Evolutionary conservation across 1,140 invertebrate species (phyloP), one percentile per base, ranked within the genome.

Genomic region (Acyrthosiphon pisum): DNA sequence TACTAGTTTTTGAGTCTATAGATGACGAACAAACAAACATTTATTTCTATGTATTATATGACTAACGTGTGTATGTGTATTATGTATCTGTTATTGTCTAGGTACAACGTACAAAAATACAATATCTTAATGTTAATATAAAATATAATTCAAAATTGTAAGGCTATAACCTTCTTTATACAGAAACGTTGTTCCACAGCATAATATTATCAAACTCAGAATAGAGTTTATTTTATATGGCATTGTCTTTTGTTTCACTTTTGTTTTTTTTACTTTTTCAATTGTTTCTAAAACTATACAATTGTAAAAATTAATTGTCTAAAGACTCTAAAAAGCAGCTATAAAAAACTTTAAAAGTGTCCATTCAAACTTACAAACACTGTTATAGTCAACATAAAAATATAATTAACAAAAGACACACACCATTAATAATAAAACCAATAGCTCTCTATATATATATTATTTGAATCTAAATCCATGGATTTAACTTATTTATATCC

Each of bases 241-340:
- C 14, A n/a, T 18, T 6, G 26, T 18, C 60, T 76, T 76, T 76
- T 76, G 60, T 76, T 18, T 76, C 60, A n/a, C 60, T 76, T 76
- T 76, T 53, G 0, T 18, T 76, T 46, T 68, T 68, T 76, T 76
- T n/a, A 68, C 9, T n/a, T 76, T 76, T 76, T 76, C 30, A 76
- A n/a, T 76, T 76, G 60, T 76, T 76, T 76, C 30, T 4, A 76
- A 76, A 76, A 76, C 30, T 76, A 76, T 76, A 76, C 30, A 76
- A 76, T 68, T 68, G 30, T 76, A 76, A n/a, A 68, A 76, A 76
- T 76, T 76, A 76, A 76, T 76, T 76, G 60, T 76, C 11, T 76
- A n/a, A 68, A n/a, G 30, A 14, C 30, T 68, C 60, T 68, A 68
- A 68, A 68, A 68, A n/a, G 30, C 26, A 68, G 30, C 30, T 68